A percentile compares a stretch with the other conserved stretches of the same genome.
Evolutionary conservation across 2,888 invertebrate genomes (phyloP).

Genomic region (Hermaeophaga mercurialis): DNA sequence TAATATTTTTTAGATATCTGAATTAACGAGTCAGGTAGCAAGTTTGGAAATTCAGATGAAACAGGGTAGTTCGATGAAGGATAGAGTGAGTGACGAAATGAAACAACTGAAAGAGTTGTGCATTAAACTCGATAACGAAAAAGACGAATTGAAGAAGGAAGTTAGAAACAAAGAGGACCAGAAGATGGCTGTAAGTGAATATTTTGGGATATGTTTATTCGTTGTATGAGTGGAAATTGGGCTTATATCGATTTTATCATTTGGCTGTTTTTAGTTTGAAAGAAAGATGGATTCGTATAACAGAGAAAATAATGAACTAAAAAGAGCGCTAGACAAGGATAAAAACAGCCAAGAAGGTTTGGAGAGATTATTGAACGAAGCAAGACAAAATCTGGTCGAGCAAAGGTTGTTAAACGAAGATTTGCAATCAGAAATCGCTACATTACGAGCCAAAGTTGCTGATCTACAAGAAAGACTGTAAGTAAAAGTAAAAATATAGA

Average conservation of each 20-base stretch:
- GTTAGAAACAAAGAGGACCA: constrained; percentile 58
- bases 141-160: constrained; percentile 66
- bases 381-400: constrained; percentile 67
- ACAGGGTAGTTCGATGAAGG: constrained; percentile 63
- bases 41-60: constrained; percentile 70
- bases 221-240: too few species aligned
- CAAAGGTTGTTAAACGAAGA: constrained; percentile 68
- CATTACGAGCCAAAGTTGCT: constrained; percentile 62
- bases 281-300: constrained; percentile 59
- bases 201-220: too few species aligned
- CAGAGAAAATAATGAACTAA: constrained; percentile 56
- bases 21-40: constrained; percentile 62
- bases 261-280: constrained; percentile 59
- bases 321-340: constrained; percentile 57
- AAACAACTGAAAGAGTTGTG: constrained; percentile 65
- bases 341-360: constrained; percentile 61
- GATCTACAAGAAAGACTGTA: constrained; percentile 62
- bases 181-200: constrained; percentile 55
- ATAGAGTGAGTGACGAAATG: constrained; percentile 67
- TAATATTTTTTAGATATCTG: constrained; percentile 56
- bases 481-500: constrained; percentile 42
- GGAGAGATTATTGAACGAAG: constrained; percentile 62
- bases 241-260: too few species aligned
- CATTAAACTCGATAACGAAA: constrained; percentile 69
- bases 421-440: constrained; percentile 66